Conservation (phyloP, 2,888 invertebrate genomes). For the Drosophila nr. fundita region DNA sequence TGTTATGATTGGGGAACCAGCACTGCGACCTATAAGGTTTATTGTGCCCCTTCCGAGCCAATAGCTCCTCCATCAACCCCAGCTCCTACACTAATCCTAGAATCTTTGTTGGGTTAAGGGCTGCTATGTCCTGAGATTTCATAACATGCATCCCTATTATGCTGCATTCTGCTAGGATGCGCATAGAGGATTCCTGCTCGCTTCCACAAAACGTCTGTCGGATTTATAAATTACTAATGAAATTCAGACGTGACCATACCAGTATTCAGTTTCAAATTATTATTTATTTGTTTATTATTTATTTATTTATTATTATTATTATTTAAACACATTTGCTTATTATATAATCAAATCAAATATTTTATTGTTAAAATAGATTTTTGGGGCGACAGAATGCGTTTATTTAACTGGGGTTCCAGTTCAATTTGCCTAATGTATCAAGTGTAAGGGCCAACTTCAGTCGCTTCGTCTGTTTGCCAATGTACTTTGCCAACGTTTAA, state of each 20-base stretch:
- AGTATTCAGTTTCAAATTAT: not conserved
- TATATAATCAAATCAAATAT: not conserved
- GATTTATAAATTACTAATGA: not conserved
- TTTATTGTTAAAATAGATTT: not conserved
- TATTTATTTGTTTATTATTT: no score
- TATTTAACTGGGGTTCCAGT: slow-evolving; percentile 4
- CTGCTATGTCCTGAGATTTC: no score
- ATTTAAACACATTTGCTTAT: not conserved
- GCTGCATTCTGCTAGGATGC: no score
- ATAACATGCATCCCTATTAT: no score
- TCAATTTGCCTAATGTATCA: slow-evolving; percentile 30
- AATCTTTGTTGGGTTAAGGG: no score
- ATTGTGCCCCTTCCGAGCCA: no score
- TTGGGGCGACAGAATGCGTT: not conserved
- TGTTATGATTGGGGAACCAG: no score
- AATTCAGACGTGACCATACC: not conserved
- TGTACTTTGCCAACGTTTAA: slow-evolving; percentile 37
- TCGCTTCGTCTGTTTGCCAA: slow-evolving; percentile 32
- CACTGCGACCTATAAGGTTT: no score
- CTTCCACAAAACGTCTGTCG: not conserved
- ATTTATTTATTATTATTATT: no score
- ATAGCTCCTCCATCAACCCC: no score
- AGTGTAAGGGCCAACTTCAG: slow-evolving; percentile 1
- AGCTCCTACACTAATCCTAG: no score
- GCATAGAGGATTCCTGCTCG: no score